These are phyloP conservation scores for Paralichthys olivaceus DNA, from an alignment of 2,113 vertebrate species.

Conservation along the genomic window DNA sequence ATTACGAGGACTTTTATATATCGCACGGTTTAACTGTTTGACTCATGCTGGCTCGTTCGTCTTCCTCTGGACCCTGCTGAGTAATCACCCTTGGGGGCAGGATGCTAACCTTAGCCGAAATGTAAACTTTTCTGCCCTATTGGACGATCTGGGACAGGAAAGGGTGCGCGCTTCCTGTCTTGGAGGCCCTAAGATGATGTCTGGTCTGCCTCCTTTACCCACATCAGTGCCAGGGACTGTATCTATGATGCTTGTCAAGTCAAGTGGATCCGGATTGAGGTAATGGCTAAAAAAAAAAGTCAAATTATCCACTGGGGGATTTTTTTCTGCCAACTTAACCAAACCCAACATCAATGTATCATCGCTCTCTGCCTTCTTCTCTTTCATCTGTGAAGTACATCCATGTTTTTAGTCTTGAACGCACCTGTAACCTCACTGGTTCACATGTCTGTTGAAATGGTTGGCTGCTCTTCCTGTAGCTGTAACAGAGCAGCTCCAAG, in stretches of 20 bases:
- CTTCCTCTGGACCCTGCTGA: conserved; percentile 28
- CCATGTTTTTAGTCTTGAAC: background rate
- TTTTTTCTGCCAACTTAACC: background rate
- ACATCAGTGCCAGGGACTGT: conserved; percentile 53
- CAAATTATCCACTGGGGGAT: conserved; percentile 39
- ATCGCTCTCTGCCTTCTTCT: background rate
- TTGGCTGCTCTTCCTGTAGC: conserved; percentile 11
- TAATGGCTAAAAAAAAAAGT: conserved; percentile 65
- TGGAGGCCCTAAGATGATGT: conserved; percentile 45
- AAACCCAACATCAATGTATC: conserved; percentile 15
- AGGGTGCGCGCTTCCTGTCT: conserved; percentile 81
- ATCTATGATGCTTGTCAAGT: conserved; percentile 66
- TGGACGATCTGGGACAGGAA: conserved; percentile 77
- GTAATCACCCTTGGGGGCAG: conserved; percentile 31
- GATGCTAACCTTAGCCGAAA: conserved; percentile 63
- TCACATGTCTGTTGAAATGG: conserved; percentile 28
- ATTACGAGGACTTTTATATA: conserved; percentile 25
- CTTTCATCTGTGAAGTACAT: conserved; percentile 21
- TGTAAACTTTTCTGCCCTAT: conserved; percentile 66
- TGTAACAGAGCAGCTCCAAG: conserved; percentile 39
- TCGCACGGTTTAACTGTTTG: conserved; percentile 10
- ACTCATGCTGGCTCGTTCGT: conserved; percentile 20
- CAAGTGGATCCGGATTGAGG: conserved; percentile 73
- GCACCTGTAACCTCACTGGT: conserved; percentile 22
- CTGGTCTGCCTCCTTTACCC: conserved; percentile 57